Percentiles rank a stretch among this genome's conserved stretches.
Conservation (phyloP, 2,113 vertebrate genomes). For the Hippopotamus amphibius region DNA sequence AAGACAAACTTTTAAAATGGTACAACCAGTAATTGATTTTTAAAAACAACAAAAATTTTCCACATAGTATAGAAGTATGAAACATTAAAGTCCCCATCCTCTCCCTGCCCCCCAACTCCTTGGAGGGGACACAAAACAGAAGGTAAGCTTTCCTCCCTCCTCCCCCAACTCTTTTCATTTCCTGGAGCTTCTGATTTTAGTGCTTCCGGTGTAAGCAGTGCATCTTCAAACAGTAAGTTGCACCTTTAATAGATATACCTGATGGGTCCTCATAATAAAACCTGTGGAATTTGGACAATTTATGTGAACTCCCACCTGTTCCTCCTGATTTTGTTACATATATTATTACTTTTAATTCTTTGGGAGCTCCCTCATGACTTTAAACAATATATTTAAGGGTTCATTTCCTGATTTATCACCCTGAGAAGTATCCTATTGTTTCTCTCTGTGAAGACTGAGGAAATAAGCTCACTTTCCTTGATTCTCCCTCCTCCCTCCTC, state of each 20-base stretch:
- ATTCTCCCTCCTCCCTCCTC: background rate
- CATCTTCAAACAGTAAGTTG: background rate
- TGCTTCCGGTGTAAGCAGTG: background rate
- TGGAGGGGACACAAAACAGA: background rate
- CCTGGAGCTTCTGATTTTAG: background rate
- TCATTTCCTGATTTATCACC: background rate
- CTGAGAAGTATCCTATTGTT: background rate
- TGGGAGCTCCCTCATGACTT: background rate
- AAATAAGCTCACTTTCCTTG: background rate
- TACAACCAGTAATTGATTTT: background rate
- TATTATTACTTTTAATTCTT: conserved; percentile 2
- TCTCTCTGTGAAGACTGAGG: background rate
- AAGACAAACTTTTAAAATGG: background rate
- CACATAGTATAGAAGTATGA: background rate
- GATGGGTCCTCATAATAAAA: background rate
- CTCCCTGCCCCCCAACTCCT: background rate
- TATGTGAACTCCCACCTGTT: background rate
- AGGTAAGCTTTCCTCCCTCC: background rate
- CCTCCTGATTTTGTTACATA: conserved; percentile 1
- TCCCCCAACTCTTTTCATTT: background rate
- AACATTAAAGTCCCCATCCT: background rate
- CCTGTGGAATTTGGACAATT: background rate
- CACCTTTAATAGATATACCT: background rate
- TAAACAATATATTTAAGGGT: background rate
- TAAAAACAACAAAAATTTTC: conserved; percentile 1